Evolutionary conservation across 2,888 invertebrate species (phyloP).

Genomic region (Acanthosepion pharaonis): DNA sequence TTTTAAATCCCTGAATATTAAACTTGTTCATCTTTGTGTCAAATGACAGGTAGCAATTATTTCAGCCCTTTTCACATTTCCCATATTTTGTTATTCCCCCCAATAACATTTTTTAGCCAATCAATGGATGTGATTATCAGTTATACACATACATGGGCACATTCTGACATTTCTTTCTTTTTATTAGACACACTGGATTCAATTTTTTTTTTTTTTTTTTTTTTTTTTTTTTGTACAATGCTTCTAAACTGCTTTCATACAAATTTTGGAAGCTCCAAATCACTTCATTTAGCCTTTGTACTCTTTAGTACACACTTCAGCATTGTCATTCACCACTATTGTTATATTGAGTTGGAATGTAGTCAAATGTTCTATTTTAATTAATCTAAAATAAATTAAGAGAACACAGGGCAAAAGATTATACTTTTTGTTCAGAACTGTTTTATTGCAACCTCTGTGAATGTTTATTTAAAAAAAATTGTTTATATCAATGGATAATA

Average conservation of each 20-base stretch:
- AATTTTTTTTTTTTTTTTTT: neutral
- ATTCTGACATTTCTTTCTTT: neutral
- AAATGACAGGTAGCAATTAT: neutral
- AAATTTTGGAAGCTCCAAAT: neutral
- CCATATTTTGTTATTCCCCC: too few species aligned
- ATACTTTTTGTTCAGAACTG: too few species aligned
- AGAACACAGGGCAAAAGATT: too few species aligned
- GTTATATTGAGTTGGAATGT: neutral
- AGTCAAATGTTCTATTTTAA: too few species aligned
- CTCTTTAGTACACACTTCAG: neutral
- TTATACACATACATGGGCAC: neutral
- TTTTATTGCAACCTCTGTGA: too few species aligned
- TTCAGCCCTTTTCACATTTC: too few species aligned
- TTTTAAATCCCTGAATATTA: neutral
- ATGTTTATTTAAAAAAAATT: too few species aligned
- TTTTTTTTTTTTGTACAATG: neutral
- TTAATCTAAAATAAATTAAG: too few species aligned
- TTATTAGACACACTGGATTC: neutral
- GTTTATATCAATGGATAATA: too few species aligned
- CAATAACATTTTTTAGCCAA: neutral
- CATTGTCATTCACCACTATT: neutral
- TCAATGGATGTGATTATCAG: neutral
- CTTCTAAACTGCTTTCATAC: neutral
- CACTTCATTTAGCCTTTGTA: neutral
- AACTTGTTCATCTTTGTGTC: neutral